These are phyloP conservation scores for Urosaurus nigricauda DNA, from an alignment of 2,797 vertebrate species.

Conservation along the genomic window DNA sequence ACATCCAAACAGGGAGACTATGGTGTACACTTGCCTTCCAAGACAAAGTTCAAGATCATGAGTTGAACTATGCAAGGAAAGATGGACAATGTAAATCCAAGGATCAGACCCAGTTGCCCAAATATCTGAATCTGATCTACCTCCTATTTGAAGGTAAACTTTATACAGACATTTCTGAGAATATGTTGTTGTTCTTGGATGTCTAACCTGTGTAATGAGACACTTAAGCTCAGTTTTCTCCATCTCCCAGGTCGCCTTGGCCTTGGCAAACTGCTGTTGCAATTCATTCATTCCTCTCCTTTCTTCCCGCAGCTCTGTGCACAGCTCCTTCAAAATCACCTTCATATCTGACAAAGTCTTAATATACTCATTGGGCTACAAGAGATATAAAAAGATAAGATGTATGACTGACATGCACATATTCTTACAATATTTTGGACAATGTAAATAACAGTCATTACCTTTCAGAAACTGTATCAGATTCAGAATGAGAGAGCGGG, in stretches of 20 bases:
- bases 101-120: not conserved
- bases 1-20: not conserved
- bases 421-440: not conserved
- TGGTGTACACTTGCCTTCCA: not conserved
- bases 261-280: slow-evolving; percentile 97
- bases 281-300: slow-evolving; percentile 91
- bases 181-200: not conserved
- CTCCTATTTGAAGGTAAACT: not conserved
- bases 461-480: not conserved
- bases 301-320: slow-evolving; percentile 91
- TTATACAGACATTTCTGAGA: not conserved
- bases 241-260: slow-evolving; percentile 96
- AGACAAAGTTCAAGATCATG: not conserved
- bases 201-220: slow-evolving; percentile 87
- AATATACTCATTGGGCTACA: slow-evolving; percentile 88
- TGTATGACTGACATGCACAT: not conserved
- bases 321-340: slow-evolving; percentile 92
- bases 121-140: not conserved
- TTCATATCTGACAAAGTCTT: slow-evolving; percentile 92
- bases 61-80: not conserved
- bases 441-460: not conserved
- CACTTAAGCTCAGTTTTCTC: slow-evolving; percentile 92
- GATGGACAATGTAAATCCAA: not conserved
- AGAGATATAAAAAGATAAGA: not conserved
- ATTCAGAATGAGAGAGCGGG: not conserved